Base-by-base conservation (phyloP, 2,888 invertebrate genomes). In the Andrena flavipes region DNA sequence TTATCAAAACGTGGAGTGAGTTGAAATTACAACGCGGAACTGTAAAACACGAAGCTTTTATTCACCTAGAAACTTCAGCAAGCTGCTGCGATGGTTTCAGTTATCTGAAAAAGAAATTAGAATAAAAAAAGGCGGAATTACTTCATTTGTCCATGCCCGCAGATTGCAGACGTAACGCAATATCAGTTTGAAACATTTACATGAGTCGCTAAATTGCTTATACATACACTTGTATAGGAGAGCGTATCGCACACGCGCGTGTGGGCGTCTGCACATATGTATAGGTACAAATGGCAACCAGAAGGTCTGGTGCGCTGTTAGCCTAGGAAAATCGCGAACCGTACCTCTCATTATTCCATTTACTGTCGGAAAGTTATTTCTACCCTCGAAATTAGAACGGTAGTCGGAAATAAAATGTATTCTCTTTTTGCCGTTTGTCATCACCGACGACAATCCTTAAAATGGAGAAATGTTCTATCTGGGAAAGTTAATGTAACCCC, bases 331-430 rank as follows among this genome's bases (percentile, higher is more conserved):
- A 80, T 76, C 80, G 76, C 51, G 48, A 68, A 69, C 72, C 78
- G 10, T 70, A 26, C 35, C 69, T 65, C 73, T 73, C 80, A 74
- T 81, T 79, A 76, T 72, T 76, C 62, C 73, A 70, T 76, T 72
- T 82, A 65, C 59, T 64, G 62, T n/a, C 54, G 62, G 63, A 69
- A 79, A 79, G 72, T 84, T 84, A 84, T 82, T 83, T 76, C 64
- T 48, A 56, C 69, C 62, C 30, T 23, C 29, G 33, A 79, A 82
- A 82, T 84, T 82, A 69, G 60, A 70, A 30, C 59, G 65, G 59
- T 49, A 10, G n/a, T 8, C 49, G 23, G 54, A 42, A 75, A 64
- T 75, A 70, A 75, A 67, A 56, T 56, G 56, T 30, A 20, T 80
- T 65, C 42, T 30, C 30, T 20, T 78, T 65, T 30, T 7, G 26